Base-by-base conservation (phyloP, 2,113 vertebrate genomes). In the Ellobius talpinus region DNA sequence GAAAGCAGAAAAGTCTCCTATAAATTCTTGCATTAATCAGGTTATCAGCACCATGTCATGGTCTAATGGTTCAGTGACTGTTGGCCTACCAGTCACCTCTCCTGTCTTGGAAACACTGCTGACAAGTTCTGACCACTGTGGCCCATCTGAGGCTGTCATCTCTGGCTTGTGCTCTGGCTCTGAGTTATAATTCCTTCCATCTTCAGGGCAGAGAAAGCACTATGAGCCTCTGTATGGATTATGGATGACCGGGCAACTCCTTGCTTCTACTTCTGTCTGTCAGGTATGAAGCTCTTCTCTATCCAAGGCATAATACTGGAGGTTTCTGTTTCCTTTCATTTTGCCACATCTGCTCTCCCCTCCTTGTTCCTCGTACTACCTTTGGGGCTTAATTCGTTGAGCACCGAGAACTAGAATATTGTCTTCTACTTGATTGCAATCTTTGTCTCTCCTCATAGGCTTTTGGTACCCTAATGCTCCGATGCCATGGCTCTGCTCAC, bases 61-160 rank as follows among this genome's bases (percentile, higher is more conserved):
- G 90, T 63, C 73, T 76, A 4, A 7, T 19, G 29, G 24, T n/a
- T 91, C 1, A 36, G n/a, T 4, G 42, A 42, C 39, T 78, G 26
- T 17, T 74, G 42, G 16, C 33, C 39, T 23, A 39, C 50, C 0
- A 29, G 19, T 0, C 19, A 45, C 3, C 36, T 45, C n/a, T 31
- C 17, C 21, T 50, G 55, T 55, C 79, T 85, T 50, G 39, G 77
- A 47, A 63, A 76, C 0, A 5, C 11, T 8, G 19, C 16, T 11
- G 39, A 45, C 0, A n/a, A 0, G 1, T 0, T 11, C 1, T 6
- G 3, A 52, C n/a, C 21, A 16, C 13, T 24, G 0, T 10, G 2
- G 87, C 10, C 16, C 65, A 6, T 31, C 82, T 39, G 16, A 11
- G 13, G 50, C 5, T 45, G 12, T 58, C 19, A 39, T 7, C 72